A percentile compares a stretch with the other conserved stretches of the same genome.
These are phyloP conservation scores for Venusia cambrica DNA, from an alignment of 2,888 invertebrate genomes.

Conservation along the genomic window DNA sequence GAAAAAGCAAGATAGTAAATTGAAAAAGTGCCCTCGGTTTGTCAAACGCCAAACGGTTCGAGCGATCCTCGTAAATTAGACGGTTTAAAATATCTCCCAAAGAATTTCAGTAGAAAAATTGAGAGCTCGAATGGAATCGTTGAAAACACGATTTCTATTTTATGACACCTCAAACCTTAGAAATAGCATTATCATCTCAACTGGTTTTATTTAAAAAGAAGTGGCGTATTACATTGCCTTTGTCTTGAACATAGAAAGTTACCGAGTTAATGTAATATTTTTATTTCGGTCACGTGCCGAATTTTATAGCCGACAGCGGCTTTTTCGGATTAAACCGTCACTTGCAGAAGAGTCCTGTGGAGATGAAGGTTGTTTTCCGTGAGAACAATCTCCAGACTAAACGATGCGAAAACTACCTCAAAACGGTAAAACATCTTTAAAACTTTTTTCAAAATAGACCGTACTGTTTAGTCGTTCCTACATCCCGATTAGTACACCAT, in stretches of 20 bases:
- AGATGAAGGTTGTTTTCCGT: slow-evolving; percentile 32
- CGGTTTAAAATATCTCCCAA: slow-evolving; percentile 3
- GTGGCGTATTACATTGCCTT: slow-evolving; percentile 13
- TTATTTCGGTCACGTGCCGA: slow-evolving; percentile 64
- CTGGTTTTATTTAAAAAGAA: slow-evolving; percentile 5
- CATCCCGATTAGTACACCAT: no score
- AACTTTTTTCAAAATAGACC: no score
- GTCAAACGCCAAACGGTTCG: slow-evolving; percentile 38
- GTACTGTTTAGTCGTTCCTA: no score
- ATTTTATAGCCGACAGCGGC: slow-evolving; percentile 55
- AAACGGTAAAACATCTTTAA: no score
- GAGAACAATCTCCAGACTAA: slow-evolving; percentile 32
- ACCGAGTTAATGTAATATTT: slow-evolving; percentile 38
- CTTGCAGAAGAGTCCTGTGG: slow-evolving; percentile 60
- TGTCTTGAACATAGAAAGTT: slow-evolving; percentile 22
- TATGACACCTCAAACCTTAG: no score
- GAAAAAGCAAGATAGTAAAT: slow-evolving; percentile 38
- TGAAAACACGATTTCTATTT: no score
- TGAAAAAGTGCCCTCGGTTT: slow-evolving; percentile 40
- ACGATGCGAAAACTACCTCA: slow-evolving; percentile 29
- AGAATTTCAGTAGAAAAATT: no score
- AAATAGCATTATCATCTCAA: slow-evolving; percentile 5
- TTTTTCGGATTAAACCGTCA: slow-evolving; percentile 68
- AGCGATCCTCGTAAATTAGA: slow-evolving; percentile 18
- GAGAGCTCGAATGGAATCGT: no score